Base-by-base conservation (phyloP, 2,888 invertebrate genomes). In the Crepidodera aurea region DNA sequence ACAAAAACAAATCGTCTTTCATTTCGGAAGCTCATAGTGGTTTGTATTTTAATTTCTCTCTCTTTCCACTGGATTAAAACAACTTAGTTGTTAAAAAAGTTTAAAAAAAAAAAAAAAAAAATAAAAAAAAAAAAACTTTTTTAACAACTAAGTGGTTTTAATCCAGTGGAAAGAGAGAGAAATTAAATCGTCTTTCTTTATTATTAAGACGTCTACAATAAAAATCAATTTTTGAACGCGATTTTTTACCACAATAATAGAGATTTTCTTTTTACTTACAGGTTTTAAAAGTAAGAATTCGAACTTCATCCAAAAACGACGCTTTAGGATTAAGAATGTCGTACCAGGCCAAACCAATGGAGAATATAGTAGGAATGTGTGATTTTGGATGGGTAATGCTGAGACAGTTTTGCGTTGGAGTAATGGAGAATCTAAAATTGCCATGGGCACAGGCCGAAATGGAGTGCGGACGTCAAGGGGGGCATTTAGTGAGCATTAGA, bases 351-450 rank as follows among this genome's bases (percentile, higher is more conserved):
- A 86, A 87, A 69, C 83, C 87, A 1, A 79, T 88, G 1, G 83
- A 85, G 3, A 86, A 86, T 18, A 78, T 89, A 1, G 86, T 88
- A 18, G 86, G 87, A 0, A 84, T 85, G 67, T 91, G 90, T 78
- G 88, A 87, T 44, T 90, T 88, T 69, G 90, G 90, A 0, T 91
- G 90, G 89, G 86, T 90, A 61, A 81, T 86, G 1, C 82, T 88
- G 62, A 84, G 86, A 48, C 87, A 88, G 69, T 88, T 88, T 77
- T 91, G 90, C 75, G 83, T 90, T 71, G 79, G 86, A 56, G 85
- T 87, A 4, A 81, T 87, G 61, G 85, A 89, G 69, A 83, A 84
- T 39, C 78, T 82, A 2, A 83, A 83, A 69, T 78, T 86, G 67
- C 79, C 87, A 0, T 91, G 91, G 91, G 79, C 83, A 10, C 87